Conservation (phyloP, 2,888 invertebrate genomes). For the Coelinius sp. region DNA sequence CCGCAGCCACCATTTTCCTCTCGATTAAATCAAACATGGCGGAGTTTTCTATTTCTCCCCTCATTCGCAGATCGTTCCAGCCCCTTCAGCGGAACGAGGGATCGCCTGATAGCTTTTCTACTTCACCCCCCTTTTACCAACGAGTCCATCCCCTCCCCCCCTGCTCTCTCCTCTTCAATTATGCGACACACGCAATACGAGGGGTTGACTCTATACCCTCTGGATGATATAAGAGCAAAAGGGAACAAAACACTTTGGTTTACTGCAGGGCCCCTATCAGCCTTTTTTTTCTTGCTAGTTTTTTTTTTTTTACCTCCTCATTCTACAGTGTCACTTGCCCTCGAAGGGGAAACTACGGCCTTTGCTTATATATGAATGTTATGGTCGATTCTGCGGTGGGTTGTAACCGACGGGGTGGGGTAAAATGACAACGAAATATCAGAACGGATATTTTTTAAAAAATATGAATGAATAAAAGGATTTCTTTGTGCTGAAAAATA, state of each 20-base stretch:
- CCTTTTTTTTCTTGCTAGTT: constrained; percentile 50
- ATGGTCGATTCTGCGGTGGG: constrained; percentile 56
- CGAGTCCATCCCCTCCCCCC: neutral
- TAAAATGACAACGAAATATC: constrained; percentile 13
- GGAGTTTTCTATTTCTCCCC: constrained; percentile 45
- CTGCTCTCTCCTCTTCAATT: constrained; percentile 56
- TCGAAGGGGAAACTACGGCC: constrained; percentile 40
- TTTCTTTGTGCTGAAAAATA: neutral
- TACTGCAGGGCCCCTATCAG: constrained; percentile 48
- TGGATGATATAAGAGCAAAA: constrained; percentile 28
- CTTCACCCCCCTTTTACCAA: neutral
- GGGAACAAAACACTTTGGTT: constrained; percentile 20
- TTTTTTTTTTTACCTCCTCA: too few species aligned
- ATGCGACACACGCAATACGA: constrained; percentile 53
- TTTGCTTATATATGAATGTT: constrained; percentile 63
- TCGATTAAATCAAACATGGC: constrained; percentile 69
- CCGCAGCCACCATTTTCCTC: constrained; percentile 65
- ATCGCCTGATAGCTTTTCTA: constrained; percentile 20
- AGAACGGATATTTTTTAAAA: neutral
- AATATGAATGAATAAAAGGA: neutral
- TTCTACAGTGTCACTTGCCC: constrained; percentile 16
- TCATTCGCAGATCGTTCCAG: constrained; percentile 38
- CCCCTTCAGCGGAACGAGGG: constrained; percentile 45
- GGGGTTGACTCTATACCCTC: constrained; percentile 54
- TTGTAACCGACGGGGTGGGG: constrained; percentile 43